phyloP scores from a whole-genome alignment of 2,888 invertebrate genomes.

The Harpagoxenus sublaevis region DNA sequence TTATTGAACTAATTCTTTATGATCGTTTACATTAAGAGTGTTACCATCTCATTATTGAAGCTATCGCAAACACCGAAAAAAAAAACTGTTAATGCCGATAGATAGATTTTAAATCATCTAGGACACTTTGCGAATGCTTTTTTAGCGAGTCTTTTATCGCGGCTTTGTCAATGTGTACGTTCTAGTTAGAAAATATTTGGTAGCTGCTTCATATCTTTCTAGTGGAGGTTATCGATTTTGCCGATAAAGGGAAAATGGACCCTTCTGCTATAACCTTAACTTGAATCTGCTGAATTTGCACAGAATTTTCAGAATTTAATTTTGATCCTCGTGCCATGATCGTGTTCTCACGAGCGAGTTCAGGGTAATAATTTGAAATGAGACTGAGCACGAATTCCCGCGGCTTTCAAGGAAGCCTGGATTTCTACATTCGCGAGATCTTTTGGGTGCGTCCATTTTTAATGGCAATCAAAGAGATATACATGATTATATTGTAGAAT shows the following conservation, averaged over 20 bases:
- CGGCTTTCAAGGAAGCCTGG: slow-evolving; percentile 16
- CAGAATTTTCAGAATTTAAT: not conserved
- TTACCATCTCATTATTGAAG: not conserved
- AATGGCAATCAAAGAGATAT: slow-evolving; percentile 16
- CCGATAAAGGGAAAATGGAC: slow-evolving; percentile 61
- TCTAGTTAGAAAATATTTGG: slow-evolving; percentile 68
- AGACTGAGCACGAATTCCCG: not conserved
- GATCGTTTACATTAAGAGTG: not conserved
- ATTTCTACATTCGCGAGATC: slow-evolving; percentile 30
- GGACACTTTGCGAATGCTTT: not conserved
- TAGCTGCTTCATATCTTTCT: slow-evolving; percentile 64
- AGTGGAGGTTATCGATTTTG: slow-evolving; percentile 70
- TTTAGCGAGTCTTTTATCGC: not conserved
- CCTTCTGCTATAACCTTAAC: slow-evolving; percentile 12
- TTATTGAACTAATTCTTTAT: not conserved
- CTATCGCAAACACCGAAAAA: not conserved
- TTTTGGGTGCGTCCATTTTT: slow-evolving; percentile 59
- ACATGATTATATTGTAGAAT: not conserved
- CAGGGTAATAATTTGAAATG: not conserved
- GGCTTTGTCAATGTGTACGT: slow-evolving; percentile 32
- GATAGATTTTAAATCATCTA: not conserved
- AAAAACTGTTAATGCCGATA: not conserved
- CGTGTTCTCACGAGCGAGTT: not conserved
- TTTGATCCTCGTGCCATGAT: not conserved
- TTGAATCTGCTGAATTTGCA: not conserved